Base-by-base conservation (phyloP, 2,113 vertebrate genomes). In the Macquaria ambigua region DNA sequence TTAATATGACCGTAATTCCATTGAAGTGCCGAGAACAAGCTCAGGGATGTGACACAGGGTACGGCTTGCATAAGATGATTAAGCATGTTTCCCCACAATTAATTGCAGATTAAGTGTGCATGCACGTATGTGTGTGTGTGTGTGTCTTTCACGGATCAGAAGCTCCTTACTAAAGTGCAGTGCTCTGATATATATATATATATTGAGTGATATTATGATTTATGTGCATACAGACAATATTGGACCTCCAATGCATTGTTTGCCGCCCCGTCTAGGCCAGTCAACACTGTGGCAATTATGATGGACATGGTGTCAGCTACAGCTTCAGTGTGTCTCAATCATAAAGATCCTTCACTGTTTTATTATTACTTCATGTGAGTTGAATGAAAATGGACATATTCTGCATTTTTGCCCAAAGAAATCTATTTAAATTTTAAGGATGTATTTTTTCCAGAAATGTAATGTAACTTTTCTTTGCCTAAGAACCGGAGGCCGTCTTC, bases 1-100 rank as follows among this genome's bases (percentile, higher is more conserved):
- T 86, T 88, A 80, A 79, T 86, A 76, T 79, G 28, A 68, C n/a
- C 62, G 39, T 55, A 75, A 79, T 68, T 86, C 68, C 41, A 59
- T 52, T 77, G 53, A 80, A 74, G 62, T 79, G 61, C 48, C 11
- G 68, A 81, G 58, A 82, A 88, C 55, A 43, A 81, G 62, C 62
- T 63, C 41, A 31, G 76, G 80, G 70, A 81, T 58, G 37, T 53
- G 67, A 79, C 69, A 77, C 2, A 77, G 9, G 53, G 46, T 23
- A 15, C 14, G 3, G 9, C 10, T 8, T 7, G 34, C 55, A 48
- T 76, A 63, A 79, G 56, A 83, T 72, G 66, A 91, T 90, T 85
- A 88, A 61, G 46, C 6, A 34, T 83, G 62, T 82, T 90, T 80
- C 64, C 64, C 23, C 55, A 61, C 64, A 79, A 52, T 74, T 82